Base-by-base conservation (phyloP, 2,888 invertebrate genomes). In the Patella ulyssiponensis region DNA sequence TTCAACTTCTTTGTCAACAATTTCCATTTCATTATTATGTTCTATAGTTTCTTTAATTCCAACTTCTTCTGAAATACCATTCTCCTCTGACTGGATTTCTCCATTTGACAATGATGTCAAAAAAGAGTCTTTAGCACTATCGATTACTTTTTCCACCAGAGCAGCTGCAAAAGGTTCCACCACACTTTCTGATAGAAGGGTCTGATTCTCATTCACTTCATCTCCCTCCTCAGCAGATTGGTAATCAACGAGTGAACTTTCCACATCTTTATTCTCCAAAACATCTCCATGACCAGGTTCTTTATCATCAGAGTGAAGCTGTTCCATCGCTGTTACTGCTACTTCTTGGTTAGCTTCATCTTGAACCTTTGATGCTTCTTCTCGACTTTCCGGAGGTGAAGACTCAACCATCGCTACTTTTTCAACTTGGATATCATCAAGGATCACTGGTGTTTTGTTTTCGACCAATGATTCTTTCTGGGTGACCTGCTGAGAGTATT, bases 91-190 rank as follows among this genome's bases (percentile, higher is more conserved):
- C 27, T 51, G 9, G 33, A 69, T 70, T n/a, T 52, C 56, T 52
- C 70, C 74, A 54, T 64, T 44, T 20, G 71, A 74, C 53, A 53
- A 75, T 44, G 75, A 33, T 52, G 69, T 71, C n/a, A 72, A 64
- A 33, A 20, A 5, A 53, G 70, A 76, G 11, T 78, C 78, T 54
- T 54, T 20, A 23, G 64, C 71, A 54, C 69, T 75, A 27, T n/a
- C 20, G 1, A 52, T 71, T 15, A 75, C 52, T 71, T 74, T 64
- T 51, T 76, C 76, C 1, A 76, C 70, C 23, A 79, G 69, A n/a
- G 77, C 76, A 15, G 73, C 72, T 20, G 71, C 71, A 76, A 44
- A 64, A 3, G 64, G 64, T 23, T 64, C 78, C 23, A 76, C 70
- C 15, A 56, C 33, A 52, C 73, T 69, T 69, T 58, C 44, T 11